Evolutionary conservation across 2,113 vertebrate species (phyloP).

Genomic region (Pseudorhombus dupliciocellatus): DNA sequence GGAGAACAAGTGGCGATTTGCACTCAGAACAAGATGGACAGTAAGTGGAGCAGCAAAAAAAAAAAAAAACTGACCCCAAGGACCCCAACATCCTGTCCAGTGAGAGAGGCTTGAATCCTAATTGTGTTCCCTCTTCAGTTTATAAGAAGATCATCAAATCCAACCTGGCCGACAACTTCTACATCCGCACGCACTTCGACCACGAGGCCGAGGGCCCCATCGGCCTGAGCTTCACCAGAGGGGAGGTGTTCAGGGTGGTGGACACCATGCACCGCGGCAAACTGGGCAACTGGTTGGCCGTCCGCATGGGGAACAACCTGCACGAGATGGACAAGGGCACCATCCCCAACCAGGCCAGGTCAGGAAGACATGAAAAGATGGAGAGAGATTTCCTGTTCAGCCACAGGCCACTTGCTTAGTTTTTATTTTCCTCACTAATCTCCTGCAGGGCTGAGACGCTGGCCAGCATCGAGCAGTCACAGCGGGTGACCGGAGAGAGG

Average conservation of each 20-base stretch:
- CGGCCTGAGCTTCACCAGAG: conserved; percentile 88
- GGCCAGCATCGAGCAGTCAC: conserved; percentile 84
- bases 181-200: conserved; percentile 95
- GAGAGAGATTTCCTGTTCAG: not conserved
- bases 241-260: conserved; percentile 93
- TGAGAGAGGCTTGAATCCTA: not conserved
- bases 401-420: fast-evolving
- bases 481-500: conserved; percentile 73
- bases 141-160: conserved; percentile 92
- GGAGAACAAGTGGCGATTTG: conserved; percentile 83
- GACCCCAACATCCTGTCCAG: not conserved
- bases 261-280: conserved; percentile 91
- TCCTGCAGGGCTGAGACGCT: conserved; percentile 88
- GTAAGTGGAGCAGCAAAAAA: conserved; percentile 81
- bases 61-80: too few relatives aligned
- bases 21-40: conserved; percentile 90
- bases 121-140: conserved; percentile 75
- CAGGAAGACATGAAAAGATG: not conserved
- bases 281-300: conserved; percentile 89
- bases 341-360: conserved; percentile 92
- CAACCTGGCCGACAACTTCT: conserved; percentile 91
- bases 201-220: conserved; percentile 83
- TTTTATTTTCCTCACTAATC: fast-evolving
- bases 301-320: conserved; percentile 90
- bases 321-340: conserved; percentile 91